These are phyloP conservation scores for Cryptus viduatorius DNA, from an alignment of 2,888 invertebrate species.

Conservation along the genomic window DNA sequence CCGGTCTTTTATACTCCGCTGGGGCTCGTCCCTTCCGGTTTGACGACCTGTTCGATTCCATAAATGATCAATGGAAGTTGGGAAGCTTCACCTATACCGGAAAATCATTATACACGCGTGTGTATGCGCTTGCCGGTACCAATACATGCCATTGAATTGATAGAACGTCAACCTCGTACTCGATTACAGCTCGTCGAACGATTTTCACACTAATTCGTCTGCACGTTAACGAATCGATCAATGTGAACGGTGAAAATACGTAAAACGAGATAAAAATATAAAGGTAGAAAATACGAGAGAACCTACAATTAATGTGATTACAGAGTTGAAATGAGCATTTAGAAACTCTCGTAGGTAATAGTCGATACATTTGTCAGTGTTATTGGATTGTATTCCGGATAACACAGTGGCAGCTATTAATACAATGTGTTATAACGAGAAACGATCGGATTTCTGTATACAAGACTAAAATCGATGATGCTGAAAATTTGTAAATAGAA, in stretches of 20 bases:
- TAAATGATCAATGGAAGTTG: constrained; percentile 48
- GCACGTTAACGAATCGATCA: constrained; percentile 47
- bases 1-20: constrained; percentile 27
- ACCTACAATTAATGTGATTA: constrained; percentile 11
- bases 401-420: background rate
- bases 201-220: constrained; percentile 41
- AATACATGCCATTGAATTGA: constrained; percentile 27
- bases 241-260: background rate
- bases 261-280: background rate
- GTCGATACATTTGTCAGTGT: background rate
- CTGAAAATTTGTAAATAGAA: constrained; percentile 22
- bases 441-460: background rate
- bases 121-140: constrained; percentile 6
- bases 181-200: constrained; percentile 43
- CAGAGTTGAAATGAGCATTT: constrained; percentile 1
- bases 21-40: constrained; percentile 56
- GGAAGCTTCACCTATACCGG: constrained; percentile 13
- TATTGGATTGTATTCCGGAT: background rate
- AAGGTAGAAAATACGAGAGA: background rate
- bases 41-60: constrained; percentile 52
- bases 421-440: background rate
- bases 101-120: constrained; percentile 26
- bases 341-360: background rate
- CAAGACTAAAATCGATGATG: constrained; percentile 14
- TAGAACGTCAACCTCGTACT: constrained; percentile 41